These are phyloP conservation scores for Bicyclus anynana DNA, from an alignment of 1,140 invertebrate genomes.

Conservation along the genomic window DNA sequence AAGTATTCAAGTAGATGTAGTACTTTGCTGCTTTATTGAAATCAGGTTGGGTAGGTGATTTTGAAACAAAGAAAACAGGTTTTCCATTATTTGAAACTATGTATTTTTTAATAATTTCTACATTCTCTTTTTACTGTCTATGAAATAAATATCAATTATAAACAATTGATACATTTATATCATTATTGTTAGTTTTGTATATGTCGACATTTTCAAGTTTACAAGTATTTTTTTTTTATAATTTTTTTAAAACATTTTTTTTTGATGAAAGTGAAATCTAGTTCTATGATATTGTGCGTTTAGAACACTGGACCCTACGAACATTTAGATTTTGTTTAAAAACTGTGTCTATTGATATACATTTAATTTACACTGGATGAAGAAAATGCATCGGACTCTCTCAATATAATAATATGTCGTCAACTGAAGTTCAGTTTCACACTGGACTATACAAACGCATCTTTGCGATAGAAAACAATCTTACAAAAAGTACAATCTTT, in stretches of 20 bases:
- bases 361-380: constrained; percentile 68
- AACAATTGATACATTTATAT: constrained; percentile 73
- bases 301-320: constrained; percentile 75
- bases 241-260: constrained; percentile 45
- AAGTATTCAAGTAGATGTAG: too few species aligned
- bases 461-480: constrained; percentile 66
- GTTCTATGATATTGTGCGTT: constrained; percentile 75
- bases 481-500: constrained; percentile 73
- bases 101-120: constrained; percentile 74
- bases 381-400: constrained; percentile 53
- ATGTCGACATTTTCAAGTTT: constrained; percentile 68
- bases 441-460: constrained; percentile 54
- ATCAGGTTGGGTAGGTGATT: not conserved
- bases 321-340: constrained; percentile 73
- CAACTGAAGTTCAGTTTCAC: constrained; percentile 52
- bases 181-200: constrained; percentile 71
- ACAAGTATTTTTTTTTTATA: constrained; percentile 62
- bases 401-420: constrained; percentile 40
- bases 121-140: constrained; percentile 71
- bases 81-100: constrained; percentile 71
- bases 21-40: not conserved
- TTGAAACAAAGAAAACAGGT: constrained; percentile 50
- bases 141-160: constrained; percentile 75
- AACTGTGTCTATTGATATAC: constrained; percentile 69
- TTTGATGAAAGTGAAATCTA: constrained; percentile 73